A percentile compares a stretch with the other conserved stretches of the same genome.
Evolutionary conservation across 1,140 invertebrate genomes (phyloP).

Genomic region (Ephestia elutella): DNA sequence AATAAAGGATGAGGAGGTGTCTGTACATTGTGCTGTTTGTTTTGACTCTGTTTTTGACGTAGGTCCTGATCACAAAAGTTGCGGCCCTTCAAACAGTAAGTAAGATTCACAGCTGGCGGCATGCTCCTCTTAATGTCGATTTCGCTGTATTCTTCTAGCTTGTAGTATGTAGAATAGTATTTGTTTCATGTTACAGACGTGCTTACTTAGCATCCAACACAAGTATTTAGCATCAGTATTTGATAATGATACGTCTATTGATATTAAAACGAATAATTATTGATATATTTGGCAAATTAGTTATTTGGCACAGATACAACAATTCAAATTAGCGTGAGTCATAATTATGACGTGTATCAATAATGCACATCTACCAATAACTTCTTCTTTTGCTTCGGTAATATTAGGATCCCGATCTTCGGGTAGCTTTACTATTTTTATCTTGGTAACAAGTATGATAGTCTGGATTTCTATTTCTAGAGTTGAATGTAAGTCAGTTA

Average conservation of each 20-base stretch:
- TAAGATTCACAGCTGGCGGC: constrained; percentile 63
- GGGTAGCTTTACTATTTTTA: neutral
- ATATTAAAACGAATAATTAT: constrained; percentile 26
- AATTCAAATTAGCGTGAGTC: constrained; percentile 23
- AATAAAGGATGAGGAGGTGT: constrained; percentile 31
- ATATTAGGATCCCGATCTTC: neutral
- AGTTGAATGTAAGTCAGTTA: neutral
- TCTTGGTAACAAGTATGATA: neutral
- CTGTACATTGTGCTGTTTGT: constrained; percentile 66
- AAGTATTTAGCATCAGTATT: neutral
- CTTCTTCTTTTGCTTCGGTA: neutral
- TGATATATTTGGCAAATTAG: constrained; percentile 46
- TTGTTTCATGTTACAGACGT: constrained; percentile 46
- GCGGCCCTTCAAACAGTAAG: constrained; percentile 71
- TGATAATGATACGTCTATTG: neutral
- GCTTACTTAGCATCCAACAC: constrained; percentile 23
- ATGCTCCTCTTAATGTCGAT: constrained; percentile 58
- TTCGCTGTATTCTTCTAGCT: constrained; percentile 61
- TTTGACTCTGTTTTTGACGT: constrained; percentile 72
- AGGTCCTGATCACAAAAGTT: constrained; percentile 73
- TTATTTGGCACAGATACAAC: constrained; percentile 45
- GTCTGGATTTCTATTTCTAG: neutral
- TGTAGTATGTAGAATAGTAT: constrained; percentile 58
- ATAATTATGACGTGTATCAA: neutral
- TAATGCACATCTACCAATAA: neutral